Percentiles rank a stretch among this genome's conserved stretches.
Evolutionary conservation across 1,140 invertebrate genomes (phyloP).

Genomic region (Rhyacophila brunnea): DNA sequence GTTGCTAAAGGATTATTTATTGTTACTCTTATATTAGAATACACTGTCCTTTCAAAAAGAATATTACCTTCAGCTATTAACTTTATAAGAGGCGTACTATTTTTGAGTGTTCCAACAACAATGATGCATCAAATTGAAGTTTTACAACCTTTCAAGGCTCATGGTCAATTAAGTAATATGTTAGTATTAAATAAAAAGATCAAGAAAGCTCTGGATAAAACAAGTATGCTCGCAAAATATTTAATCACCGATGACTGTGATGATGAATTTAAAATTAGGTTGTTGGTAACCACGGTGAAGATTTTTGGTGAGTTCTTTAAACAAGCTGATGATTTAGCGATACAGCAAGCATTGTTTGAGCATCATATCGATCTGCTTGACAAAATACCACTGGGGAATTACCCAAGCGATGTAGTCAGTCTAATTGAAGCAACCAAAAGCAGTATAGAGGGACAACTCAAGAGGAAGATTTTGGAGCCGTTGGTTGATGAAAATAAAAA

Average conservation of each 20-base stretch:
- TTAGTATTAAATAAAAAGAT: slow-evolving; percentile 55
- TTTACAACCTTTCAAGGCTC: slow-evolving; percentile 64
- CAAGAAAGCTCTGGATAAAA: slow-evolving; percentile 39
- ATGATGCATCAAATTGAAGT: slow-evolving; percentile 57
- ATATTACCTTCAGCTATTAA: slow-evolving; percentile 76
- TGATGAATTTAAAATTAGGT: slow-evolving; percentile 63
- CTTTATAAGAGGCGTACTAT: slow-evolving; percentile 70
- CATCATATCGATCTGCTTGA: slow-evolving; percentile 46
- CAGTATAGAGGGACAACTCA: slow-evolving; percentile 51
- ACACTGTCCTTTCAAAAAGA: slow-evolving; percentile 76
- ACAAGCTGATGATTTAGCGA: slow-evolving; percentile 55
- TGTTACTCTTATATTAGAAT: slow-evolving; percentile 73
- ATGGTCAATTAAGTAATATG: slow-evolving; percentile 52
- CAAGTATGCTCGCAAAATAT: slow-evolving; percentile 50
- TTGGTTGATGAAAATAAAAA: slow-evolving; percentile 59
- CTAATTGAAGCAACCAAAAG: slow-evolving; percentile 47
- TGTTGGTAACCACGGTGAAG: slow-evolving; percentile 53
- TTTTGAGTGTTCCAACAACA: slow-evolving; percentile 60
- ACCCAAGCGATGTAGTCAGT: slow-evolving; percentile 59
- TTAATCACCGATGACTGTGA: slow-evolving; percentile 54
- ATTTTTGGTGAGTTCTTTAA: slow-evolving; percentile 60
- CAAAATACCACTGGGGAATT: slow-evolving; percentile 57
- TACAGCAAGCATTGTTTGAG: slow-evolving; percentile 48
- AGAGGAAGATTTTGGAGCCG: slow-evolving; percentile 56
- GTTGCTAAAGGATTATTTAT: slow-evolving; percentile 79